Evolutionary conservation across 1,140 invertebrate species (phyloP).

Genomic region (Leptopilina clavipes): DNA sequence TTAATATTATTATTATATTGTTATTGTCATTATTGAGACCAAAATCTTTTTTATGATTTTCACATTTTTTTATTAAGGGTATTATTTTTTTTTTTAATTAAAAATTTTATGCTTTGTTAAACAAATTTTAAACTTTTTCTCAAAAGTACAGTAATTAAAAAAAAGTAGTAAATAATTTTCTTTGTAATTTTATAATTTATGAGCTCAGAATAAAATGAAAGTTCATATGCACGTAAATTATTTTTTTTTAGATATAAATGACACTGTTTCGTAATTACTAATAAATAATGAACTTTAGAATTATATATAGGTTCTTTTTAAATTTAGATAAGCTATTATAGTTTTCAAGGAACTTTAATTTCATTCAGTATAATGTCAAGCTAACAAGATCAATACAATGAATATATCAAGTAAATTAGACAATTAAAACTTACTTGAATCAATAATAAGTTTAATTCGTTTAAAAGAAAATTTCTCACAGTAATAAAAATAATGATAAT

Average conservation of each 20-base stretch:
- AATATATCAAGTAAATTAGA: constrained; percentile 18
- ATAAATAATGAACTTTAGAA: not conserved
- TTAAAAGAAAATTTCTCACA: not conserved
- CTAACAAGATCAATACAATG: not conserved
- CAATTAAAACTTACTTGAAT: not conserved
- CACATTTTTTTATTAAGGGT: too few relatives aligned
- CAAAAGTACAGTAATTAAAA: too few relatives aligned
- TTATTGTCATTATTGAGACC: too few relatives aligned
- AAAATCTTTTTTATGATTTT: too few relatives aligned
- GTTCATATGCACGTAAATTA: not conserved
- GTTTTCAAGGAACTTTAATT: not conserved
- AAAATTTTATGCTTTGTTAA: too few relatives aligned
- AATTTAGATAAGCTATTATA: not conserved
- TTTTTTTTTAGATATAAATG: not conserved
- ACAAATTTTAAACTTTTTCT: too few relatives aligned
- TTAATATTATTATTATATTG: too few relatives aligned
- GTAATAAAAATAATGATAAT: not conserved
- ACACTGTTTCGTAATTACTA: not conserved
- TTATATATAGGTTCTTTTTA: not conserved
- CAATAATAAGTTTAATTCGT: not conserved
- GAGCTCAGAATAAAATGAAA: not conserved
- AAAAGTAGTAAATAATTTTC: too few relatives aligned
- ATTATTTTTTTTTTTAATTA: too few relatives aligned
- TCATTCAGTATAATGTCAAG: not conserved
- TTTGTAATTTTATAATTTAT: not conserved